These are phyloP conservation scores for Hozukius guyotensis DNA, from an alignment of 2,797 vertebrate species.

Conservation along the genomic window DNA sequence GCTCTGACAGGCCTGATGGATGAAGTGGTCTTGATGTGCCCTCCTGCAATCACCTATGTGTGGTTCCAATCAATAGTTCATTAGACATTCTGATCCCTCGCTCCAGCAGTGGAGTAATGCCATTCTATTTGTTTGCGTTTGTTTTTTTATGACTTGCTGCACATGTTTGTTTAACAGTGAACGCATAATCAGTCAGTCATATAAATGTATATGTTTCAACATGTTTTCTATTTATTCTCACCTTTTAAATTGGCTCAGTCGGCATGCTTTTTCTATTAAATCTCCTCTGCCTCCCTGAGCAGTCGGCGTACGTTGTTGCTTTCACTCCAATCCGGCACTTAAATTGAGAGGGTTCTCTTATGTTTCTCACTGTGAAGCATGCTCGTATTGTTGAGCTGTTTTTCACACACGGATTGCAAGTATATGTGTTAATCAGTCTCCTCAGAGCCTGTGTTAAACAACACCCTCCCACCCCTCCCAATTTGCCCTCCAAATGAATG, in stretches of 20 bases:
- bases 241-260: neutral
- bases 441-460: conserved; percentile 33
- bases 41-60: conserved; percentile 77
- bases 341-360: neutral
- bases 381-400: conserved; percentile 17
- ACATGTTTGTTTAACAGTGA: neutral
- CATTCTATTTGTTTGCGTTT: conserved; percentile 61
- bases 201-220: neutral
- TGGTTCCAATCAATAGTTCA: conserved; percentile 88
- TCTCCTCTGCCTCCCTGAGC: neutral
- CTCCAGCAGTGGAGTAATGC: conserved; percentile 81
- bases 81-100: conserved; percentile 86
- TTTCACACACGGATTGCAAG: conserved; percentile 31
- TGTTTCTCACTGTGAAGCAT: conserved; percentile 18
- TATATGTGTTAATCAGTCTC: conserved; percentile 46
- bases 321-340: neutral
- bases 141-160: conserved; percentile 9
- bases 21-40: conserved; percentile 74
- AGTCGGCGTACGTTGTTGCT: neutral
- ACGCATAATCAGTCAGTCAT: conserved; percentile 6
- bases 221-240: conserved; percentile 13
- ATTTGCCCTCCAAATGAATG: conserved; percentile 48
- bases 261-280: neutral
- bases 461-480: neutral
- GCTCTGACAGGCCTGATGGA: conserved; percentile 77